phyloP scores from a whole-genome alignment of 2,888 invertebrate genomes.

The Drosophila flavopinicola region DNA sequence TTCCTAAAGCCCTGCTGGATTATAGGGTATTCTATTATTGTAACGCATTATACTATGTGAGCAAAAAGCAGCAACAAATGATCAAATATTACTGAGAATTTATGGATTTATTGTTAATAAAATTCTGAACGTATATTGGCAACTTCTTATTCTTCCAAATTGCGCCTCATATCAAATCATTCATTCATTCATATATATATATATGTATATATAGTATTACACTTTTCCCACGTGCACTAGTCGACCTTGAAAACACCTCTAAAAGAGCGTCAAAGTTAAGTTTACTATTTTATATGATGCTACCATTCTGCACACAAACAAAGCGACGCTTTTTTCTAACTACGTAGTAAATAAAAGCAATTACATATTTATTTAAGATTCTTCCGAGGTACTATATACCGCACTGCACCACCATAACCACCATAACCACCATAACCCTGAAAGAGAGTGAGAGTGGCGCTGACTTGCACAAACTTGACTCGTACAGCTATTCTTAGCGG shows the following conservation, averaged over 20 bases:
- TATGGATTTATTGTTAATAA: constrained; percentile 22
- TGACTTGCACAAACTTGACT: constrained; percentile 31
- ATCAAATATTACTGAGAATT: constrained; percentile 4
- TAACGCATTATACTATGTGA: constrained; percentile 3
- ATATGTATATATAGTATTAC: too few relatives aligned
- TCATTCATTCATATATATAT: too few relatives aligned
- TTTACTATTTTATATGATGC: background rate
- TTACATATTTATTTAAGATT: constrained; percentile 2
- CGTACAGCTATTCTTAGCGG: constrained; percentile 6
- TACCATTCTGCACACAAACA: background rate
- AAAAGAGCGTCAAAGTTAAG: too few relatives aligned
- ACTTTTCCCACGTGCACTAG: too few relatives aligned
- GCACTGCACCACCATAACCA: constrained; percentile 6
- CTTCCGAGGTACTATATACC: constrained; percentile 4
- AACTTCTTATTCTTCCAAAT: too few relatives aligned
- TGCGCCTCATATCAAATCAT: too few relatives aligned
- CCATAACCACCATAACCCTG: background rate
- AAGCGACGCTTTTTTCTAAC: background rate
- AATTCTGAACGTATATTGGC: constrained; percentile 2
- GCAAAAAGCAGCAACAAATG: background rate
- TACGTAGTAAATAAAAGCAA: background rate
- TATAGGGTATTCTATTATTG: constrained; percentile 1
- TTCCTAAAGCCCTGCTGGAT: constrained; percentile 12
- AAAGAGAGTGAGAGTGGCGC: constrained; percentile 8
- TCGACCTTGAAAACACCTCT: background rate